Conservation (phyloP, 2,797 vertebrate species). For the Morus bassanus region DNA sequence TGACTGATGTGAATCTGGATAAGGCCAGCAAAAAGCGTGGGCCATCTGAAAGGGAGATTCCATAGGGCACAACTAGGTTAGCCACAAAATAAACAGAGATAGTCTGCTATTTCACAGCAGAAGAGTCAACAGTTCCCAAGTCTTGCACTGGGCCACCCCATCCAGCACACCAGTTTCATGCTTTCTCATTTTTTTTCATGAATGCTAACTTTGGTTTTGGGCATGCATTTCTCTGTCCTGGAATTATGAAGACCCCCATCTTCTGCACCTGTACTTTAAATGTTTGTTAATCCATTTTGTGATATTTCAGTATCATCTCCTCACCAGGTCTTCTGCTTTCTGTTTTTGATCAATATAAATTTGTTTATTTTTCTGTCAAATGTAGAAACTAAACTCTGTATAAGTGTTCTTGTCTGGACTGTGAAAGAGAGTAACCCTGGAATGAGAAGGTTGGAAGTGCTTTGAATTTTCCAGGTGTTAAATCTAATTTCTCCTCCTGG, state of each 20-base stretch:
- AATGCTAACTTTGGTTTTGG: background rate
- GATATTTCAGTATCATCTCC: background rate
- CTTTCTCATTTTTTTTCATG: background rate
- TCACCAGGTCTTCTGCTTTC: background rate
- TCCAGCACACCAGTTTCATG: background rate
- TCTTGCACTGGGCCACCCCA: background rate
- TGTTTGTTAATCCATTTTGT: background rate
- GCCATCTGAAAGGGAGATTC: background rate
- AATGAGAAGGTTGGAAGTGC: background rate
- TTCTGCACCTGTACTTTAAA: background rate
- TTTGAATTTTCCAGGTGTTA: conserved; percentile 50
- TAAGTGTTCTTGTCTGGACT: background rate
- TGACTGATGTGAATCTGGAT: background rate
- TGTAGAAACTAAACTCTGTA: background rate
- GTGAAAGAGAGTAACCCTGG: background rate
- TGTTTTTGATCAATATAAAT: background rate
- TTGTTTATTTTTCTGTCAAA: background rate
- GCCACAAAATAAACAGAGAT: background rate
- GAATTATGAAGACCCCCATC: background rate
- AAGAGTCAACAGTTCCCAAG: background rate
- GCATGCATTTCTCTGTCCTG: background rate
- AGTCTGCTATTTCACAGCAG: background rate
- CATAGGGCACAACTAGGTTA: background rate
- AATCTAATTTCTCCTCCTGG: conserved; percentile 61
- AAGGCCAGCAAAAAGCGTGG: background rate